These are phyloP conservation scores for Trachymyrmex septentrionalis DNA, from an alignment of 1,140 invertebrate species.

Conservation along the genomic window DNA sequence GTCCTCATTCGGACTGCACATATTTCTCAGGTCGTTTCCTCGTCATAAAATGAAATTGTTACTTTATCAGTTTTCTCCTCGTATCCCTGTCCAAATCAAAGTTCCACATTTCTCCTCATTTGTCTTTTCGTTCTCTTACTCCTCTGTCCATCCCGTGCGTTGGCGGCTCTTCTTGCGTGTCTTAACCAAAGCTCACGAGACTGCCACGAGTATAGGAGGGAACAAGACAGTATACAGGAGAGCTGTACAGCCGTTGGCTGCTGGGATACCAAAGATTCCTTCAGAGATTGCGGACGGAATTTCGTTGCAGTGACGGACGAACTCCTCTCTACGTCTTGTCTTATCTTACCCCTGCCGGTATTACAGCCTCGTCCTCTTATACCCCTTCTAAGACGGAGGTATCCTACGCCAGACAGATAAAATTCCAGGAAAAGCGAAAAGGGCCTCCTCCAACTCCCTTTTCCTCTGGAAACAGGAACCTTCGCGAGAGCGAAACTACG, in stretches of 20 bases:
- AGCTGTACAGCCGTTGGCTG: conserved; percentile 70
- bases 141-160: conserved; percentile 43
- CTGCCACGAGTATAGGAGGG: conserved; percentile 51
- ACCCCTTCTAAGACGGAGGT: conserved; percentile 64
- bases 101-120: conserved; percentile 52
- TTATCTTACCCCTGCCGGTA: conserved; percentile 75
- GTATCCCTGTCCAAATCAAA: conserved; percentile 1
- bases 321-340: conserved; percentile 78
- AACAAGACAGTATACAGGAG: conserved; percentile 68
- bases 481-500: conserved; percentile 58
- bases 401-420: conserved; percentile 81
- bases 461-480: conserved; percentile 72
- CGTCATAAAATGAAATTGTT: conserved; percentile 76
- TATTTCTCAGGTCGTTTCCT: conserved; percentile 63
- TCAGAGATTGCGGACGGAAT: conserved; percentile 84
- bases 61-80: conserved; percentile 70
- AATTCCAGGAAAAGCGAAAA: conserved; percentile 81
- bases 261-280: conserved; percentile 84
- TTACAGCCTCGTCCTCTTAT: conserved; percentile 67
- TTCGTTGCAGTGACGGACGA: conserved; percentile 83
- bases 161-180: conserved; percentile 59
- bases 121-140: conserved; percentile 50
- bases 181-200: conserved; percentile 67
- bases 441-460: conserved; percentile 74
- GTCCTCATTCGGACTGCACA: conserved; percentile 41